Conservation (phyloP, 2,888 invertebrate species). For the Machimus atricapillus region DNA sequence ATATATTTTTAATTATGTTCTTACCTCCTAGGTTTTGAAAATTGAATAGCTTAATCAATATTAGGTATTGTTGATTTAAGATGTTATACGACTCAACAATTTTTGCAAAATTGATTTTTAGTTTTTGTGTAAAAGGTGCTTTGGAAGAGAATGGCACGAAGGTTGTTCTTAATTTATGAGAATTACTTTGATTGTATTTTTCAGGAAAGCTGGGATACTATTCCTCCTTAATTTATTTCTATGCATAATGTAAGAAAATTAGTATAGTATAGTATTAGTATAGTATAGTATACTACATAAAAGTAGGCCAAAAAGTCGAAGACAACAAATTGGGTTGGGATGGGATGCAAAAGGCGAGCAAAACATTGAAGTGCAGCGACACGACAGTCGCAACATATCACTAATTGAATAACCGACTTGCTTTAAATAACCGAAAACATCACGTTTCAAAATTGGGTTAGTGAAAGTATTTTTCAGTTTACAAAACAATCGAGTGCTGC, state of each 20-base stretch:
- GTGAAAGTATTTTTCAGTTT: constrained; percentile 40
- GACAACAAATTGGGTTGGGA: neutral
- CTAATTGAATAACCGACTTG: constrained; percentile 38
- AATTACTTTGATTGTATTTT: too few relatives aligned
- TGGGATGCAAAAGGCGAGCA: neutral
- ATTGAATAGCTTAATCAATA: too few relatives aligned
- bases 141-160: too few relatives aligned
- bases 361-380: neutral
- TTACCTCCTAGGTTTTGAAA: too few relatives aligned
- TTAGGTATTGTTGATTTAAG: too few relatives aligned
- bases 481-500: constrained; percentile 35
- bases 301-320: neutral
- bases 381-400: neutral
- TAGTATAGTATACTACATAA: neutral
- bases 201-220: too few relatives aligned
- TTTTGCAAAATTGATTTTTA: too few relatives aligned
- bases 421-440: constrained; percentile 30
- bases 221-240: too few relatives aligned
- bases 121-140: too few relatives aligned
- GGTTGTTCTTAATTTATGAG: too few relatives aligned
- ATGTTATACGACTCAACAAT: too few relatives aligned
- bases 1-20: too few relatives aligned
- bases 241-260: neutral
- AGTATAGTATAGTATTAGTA: neutral
- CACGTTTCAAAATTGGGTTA: constrained; percentile 33